Conservation (phyloP, 2,113 vertebrate species). For the Pipra filicauda region DNA sequence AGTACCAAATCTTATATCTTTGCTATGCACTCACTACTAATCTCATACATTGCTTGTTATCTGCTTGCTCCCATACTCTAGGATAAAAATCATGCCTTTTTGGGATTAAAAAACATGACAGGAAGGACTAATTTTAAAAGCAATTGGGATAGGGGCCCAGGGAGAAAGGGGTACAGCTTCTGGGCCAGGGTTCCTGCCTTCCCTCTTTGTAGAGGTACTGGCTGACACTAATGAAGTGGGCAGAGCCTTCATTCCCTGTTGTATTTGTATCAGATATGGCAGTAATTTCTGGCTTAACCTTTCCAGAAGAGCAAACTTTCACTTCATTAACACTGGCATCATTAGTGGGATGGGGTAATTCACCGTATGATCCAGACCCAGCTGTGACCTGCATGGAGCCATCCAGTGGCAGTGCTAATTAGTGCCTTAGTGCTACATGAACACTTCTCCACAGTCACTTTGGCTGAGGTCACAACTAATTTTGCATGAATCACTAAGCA, state of each 20-base stretch:
- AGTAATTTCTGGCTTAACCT: neutral
- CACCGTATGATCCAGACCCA: neutral
- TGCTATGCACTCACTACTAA: neutral
- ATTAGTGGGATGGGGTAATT: neutral
- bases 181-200: neutral
- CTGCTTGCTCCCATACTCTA: neutral
- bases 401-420: neutral
- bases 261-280: neutral
- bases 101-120: neutral
- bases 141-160: fast-evolving
- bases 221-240: neutral
- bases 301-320: neutral
- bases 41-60: neutral
- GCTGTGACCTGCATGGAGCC: neutral
- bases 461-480: neutral
- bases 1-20: neutral
- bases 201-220: neutral
- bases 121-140: neutral
- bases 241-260: neutral
- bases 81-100: neutral
- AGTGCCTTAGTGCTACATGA: neutral
- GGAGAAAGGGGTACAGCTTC: neutral
- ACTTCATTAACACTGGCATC: neutral
- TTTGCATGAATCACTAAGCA: neutral
- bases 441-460: neutral